Percentiles rank a stretch among this genome's conserved stretches.
Conservation (phyloP, 2,113 vertebrate genomes). For the Sardina pilchardus region DNA sequence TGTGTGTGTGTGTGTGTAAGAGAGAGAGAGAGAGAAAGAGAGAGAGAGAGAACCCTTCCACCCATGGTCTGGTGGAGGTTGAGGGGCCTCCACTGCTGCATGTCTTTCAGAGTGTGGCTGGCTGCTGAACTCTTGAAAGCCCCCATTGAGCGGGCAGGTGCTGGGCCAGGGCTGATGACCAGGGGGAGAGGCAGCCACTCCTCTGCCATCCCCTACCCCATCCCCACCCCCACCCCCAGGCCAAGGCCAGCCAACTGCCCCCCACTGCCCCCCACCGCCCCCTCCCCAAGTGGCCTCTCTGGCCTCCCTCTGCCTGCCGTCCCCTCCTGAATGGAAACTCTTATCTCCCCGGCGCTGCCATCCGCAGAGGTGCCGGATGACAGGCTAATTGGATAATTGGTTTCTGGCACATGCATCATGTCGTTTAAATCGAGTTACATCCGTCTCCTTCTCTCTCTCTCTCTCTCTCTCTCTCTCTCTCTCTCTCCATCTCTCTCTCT, state of each 20-base stretch:
- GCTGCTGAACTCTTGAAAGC: constrained; percentile 11
- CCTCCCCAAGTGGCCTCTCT: constrained; percentile 7
- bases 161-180: constrained; percentile 14
- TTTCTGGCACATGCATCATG: constrained; percentile 71
- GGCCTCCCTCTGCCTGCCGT: constrained; percentile 46
- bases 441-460: constrained; percentile 29
- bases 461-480: neutral
- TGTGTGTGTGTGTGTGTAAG: neutral
- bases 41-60: neutral
- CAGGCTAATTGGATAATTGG: constrained; percentile 74
- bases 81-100: neutral
- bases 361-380: constrained; percentile 69
- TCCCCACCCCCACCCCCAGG: constrained; percentile 20
- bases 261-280: neutral
- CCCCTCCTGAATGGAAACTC: constrained; percentile 56
- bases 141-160: constrained; percentile 9
- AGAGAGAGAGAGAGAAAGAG: neutral
- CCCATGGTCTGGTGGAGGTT: neutral
- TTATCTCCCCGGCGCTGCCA: constrained; percentile 59
- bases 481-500: constrained; percentile 10
- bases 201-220: constrained; percentile 49
- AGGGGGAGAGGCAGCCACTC: neutral
- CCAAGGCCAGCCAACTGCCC: constrained; percentile 18
- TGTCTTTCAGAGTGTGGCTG: constrained; percentile 7
- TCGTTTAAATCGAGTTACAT: constrained; percentile 68